A percentile compares a stretch with the other conserved stretches of the same genome.
Evolutionary conservation across 2,888 invertebrate species (phyloP).

Genomic region (Exephanes ischioxanthus): DNA sequence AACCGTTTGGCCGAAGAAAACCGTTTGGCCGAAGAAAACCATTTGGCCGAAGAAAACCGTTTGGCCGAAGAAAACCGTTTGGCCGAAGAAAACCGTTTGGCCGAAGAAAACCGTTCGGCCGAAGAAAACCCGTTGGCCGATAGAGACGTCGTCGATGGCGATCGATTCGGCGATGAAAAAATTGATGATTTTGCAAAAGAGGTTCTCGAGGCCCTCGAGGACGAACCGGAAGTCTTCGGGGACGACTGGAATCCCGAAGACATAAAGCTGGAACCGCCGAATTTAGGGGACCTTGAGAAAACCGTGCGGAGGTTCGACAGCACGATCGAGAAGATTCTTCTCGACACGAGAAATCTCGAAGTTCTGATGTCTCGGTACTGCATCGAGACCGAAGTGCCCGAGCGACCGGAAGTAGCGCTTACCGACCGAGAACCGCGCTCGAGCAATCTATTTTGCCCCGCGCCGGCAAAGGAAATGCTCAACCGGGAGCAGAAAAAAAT

Average conservation of each 20-base stretch:
- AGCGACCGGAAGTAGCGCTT: neutral
- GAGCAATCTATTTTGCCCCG: neutral
- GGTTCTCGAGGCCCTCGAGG: conserved; percentile 10
- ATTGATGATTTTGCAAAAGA: neutral
- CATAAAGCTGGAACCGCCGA: conserved; percentile 63
- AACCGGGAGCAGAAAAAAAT: neutral
- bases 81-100: neutral
- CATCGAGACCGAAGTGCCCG: neutral
- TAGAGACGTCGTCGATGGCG: conserved; percentile 6
- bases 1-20: neutral
- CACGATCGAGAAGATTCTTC: conserved; percentile 57
- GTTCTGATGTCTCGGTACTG: conserved; percentile 48
- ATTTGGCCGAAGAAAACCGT: neutral
- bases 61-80: neutral
- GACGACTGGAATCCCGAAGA: conserved; percentile 54
- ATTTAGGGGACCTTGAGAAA: conserved; percentile 62
- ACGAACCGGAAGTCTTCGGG: conserved; percentile 3
- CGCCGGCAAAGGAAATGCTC: neutral
- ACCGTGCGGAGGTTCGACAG: conserved; percentile 57
- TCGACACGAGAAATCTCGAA: conserved; percentile 48
- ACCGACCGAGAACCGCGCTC: neutral
- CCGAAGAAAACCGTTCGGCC: neutral
- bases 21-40: neutral
- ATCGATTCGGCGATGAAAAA: neutral
- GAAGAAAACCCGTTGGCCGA: neutral